These are phyloP conservation scores for Temnopleurus reevesii DNA, from an alignment of 53 echinoderm and acorn worm genomes.

Conservation along the genomic window DNA sequence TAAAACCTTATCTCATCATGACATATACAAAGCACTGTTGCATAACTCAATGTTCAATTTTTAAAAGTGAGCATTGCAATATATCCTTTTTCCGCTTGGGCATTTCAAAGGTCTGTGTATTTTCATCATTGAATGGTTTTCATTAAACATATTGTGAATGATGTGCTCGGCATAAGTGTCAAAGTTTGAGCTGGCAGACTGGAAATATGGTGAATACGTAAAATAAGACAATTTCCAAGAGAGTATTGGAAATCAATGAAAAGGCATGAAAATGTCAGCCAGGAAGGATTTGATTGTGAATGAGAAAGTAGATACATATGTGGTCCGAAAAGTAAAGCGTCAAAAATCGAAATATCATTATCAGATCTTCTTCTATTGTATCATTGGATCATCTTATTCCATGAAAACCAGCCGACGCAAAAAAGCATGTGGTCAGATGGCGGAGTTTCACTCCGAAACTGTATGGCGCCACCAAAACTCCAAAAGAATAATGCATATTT, in stretches of 20 bases:
- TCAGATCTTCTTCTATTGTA: constrained; percentile 2
- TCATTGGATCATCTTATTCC: not conserved
- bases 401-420: not conserved
- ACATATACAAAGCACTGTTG: constrained; percentile 23
- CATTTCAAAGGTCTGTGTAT: not conserved
- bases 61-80: constrained; percentile 5
- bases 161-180: not conserved
- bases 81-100: not conserved
- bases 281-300: constrained; percentile 30
- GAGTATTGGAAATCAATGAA: constrained; percentile 43
- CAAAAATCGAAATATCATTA: constrained; percentile 47
- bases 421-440: not conserved
- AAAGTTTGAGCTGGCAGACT: not conserved
- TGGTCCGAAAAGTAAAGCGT: not conserved
- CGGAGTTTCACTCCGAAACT: not conserved
- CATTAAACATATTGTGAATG: not conserved
- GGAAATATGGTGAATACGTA: not conserved
- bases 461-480: too few relatives aligned
- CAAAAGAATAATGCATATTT: too few relatives aligned
- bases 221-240: constrained; percentile 23
- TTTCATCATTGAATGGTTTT: constrained; percentile 18
- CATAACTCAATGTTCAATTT: constrained; percentile 17
- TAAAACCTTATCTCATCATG: not conserved
- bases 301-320: not conserved
- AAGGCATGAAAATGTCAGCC: constrained; percentile 15